phyloP scores from a whole-genome alignment of 2,113 vertebrate species.

The Orientallactaga bullata region DNA sequence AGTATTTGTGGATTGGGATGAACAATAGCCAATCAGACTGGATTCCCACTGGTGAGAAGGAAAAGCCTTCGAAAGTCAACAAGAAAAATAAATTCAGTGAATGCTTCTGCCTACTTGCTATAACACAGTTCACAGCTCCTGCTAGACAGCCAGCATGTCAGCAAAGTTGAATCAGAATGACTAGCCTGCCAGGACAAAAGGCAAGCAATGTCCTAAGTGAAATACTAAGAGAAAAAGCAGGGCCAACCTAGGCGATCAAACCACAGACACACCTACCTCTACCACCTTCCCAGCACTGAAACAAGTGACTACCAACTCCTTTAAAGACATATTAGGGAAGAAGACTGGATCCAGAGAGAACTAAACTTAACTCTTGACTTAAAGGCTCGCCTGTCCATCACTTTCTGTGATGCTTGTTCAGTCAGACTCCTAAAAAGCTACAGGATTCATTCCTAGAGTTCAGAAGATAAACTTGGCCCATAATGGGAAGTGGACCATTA shows the following conservation, averaged over 20 bases:
- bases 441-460: not conserved
- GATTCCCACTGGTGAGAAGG: not conserved
- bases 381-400: not conserved
- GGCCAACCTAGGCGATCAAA: not conserved
- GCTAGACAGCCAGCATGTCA: not conserved
- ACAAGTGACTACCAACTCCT: not conserved
- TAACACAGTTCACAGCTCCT: not conserved
- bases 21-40: not conserved
- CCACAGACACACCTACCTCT: too few species aligned
- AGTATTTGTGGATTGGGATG: not conserved
- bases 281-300: not conserved
- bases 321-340: not conserved
- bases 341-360: not conserved
- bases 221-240: not conserved
- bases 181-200: not conserved
- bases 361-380: not conserved
- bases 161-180: not conserved
- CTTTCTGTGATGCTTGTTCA: not conserved
- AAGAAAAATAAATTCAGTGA: not conserved
- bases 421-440: not conserved
- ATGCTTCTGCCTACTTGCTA: not conserved
- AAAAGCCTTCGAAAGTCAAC: not conserved
- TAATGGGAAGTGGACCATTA: not conserved
- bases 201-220: not conserved
- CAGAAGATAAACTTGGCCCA: slow-evolving; percentile 7